phyloP scores from a whole-genome alignment of 2,888 invertebrate genomes.

The Eretmocerus hayati region DNA sequence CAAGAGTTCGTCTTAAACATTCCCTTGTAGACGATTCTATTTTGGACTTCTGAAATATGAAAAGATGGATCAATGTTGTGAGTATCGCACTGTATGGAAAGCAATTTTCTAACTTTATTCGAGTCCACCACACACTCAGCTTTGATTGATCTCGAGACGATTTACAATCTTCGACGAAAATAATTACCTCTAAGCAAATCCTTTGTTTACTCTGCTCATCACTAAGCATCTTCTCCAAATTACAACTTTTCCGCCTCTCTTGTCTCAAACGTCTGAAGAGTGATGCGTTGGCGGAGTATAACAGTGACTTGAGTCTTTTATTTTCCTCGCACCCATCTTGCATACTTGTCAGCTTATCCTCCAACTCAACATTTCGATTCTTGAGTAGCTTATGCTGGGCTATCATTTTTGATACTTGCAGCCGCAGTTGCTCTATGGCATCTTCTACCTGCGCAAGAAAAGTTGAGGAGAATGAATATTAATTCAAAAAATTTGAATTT shows the following conservation, averaged over 20 bases:
- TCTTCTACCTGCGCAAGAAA: constrained; percentile 30
- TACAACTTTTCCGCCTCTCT: constrained; percentile 28
- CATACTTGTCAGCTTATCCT: constrained; percentile 30
- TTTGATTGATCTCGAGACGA: no score
- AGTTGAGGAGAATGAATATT: no score
- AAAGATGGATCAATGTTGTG: no score
- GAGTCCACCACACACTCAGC: no score
- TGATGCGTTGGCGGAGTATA: constrained; percentile 29
- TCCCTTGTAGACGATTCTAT: constrained; percentile 27
- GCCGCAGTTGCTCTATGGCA: constrained; percentile 31
- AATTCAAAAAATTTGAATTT: no score
- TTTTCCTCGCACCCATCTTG: constrained; percentile 31
- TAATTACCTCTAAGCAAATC: constrained; percentile 25
- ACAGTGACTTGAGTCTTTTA: constrained; percentile 29
- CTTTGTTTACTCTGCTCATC: constrained; percentile 22
- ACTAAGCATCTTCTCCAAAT: constrained; percentile 28
- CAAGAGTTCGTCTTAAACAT: constrained; percentile 30
- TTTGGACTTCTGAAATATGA: constrained; percentile 27
- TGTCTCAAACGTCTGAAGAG: constrained; percentile 30
- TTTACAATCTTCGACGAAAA: no score
- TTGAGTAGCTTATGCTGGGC: constrained; percentile 33
- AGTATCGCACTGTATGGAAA: neutral
- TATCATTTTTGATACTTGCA: constrained; percentile 35
- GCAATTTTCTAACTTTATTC: no score
- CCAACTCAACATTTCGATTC: constrained; percentile 29